These are phyloP conservation scores for Picus viridis DNA, from an alignment of 2,797 vertebrate species.

Conservation along the genomic window DNA sequence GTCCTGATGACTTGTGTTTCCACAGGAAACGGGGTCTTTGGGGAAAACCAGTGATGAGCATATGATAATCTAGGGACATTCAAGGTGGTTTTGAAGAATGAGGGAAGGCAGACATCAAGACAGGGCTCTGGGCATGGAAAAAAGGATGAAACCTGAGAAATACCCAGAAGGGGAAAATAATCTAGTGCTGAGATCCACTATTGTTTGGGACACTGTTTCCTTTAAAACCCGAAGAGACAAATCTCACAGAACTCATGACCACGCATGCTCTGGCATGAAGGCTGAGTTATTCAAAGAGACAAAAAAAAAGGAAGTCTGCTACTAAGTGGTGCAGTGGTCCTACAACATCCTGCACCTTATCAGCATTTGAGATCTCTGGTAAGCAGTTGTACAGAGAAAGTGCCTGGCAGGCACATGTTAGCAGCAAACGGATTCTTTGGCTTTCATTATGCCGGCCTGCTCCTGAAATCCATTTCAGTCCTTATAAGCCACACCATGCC, in stretches of 20 bases:
- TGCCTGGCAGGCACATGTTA: background rate
- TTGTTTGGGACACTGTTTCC: background rate
- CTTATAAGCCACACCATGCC: background rate
- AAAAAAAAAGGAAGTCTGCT: conserved; percentile 11
- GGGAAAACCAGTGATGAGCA: conserved; percentile 1
- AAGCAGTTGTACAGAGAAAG: background rate
- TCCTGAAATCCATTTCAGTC: background rate
- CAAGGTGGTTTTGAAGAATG: background rate
- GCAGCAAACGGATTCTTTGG: background rate
- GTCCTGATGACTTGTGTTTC: background rate
- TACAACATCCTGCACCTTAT: background rate
- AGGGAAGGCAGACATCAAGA: background rate
- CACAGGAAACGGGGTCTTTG: background rate
- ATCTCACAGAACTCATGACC: background rate
- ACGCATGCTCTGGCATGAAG: background rate
- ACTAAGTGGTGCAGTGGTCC: background rate
- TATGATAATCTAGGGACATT: conserved; percentile 9
- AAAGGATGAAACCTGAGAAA: background rate
- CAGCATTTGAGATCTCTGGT: background rate
- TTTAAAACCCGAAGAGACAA: conserved; percentile 23
- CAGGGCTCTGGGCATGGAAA: background rate
- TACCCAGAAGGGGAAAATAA: background rate
- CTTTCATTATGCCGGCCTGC: background rate
- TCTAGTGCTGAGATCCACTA: background rate
- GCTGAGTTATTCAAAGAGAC: background rate